Evolutionary conservation across 2,113 vertebrate genomes (phyloP).

Genomic region (Mastomys coucha): DNA sequence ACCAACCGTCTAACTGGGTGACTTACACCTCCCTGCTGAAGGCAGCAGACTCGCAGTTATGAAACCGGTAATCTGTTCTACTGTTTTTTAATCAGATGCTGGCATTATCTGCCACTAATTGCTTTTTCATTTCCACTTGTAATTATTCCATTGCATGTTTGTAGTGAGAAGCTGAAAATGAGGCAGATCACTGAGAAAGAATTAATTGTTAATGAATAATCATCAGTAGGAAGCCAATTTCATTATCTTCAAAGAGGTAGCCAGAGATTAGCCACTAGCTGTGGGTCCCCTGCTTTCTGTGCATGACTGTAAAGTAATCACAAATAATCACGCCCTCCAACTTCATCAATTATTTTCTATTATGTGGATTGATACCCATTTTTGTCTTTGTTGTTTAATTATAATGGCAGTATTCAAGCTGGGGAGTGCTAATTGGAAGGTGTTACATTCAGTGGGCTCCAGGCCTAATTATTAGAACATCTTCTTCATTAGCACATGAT

Average conservation of each 20-base stretch:
- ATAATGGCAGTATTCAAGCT: constrained; percentile 89
- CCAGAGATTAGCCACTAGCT: constrained; percentile 89
- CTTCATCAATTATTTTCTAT: constrained; percentile 93
- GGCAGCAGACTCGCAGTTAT: constrained; percentile 81
- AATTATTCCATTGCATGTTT: constrained; percentile 92
- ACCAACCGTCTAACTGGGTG: constrained; percentile 68
- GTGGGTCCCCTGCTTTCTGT: constrained; percentile 86
- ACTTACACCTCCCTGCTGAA: constrained; percentile 84
- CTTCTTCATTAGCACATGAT: constrained; percentile 89
- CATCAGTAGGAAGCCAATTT: constrained; percentile 93
- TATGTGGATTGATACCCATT: constrained; percentile 89
- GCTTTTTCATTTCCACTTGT: constrained; percentile 91
- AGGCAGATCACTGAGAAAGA: constrained; percentile 91
- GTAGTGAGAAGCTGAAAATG: constrained; percentile 91
- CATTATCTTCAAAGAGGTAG: constrained; percentile 94
- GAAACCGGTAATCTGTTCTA: constrained; percentile 87
- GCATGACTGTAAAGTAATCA: constrained; percentile 91
- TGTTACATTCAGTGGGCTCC: constrained; percentile 88
- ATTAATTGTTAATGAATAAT: constrained; percentile 94
- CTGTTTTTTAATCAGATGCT: constrained; percentile 91
- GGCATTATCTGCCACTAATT: constrained; percentile 91
- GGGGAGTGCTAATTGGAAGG: constrained; percentile 92
- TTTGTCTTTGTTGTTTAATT: constrained; percentile 90
- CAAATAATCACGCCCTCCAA: constrained; percentile 91
- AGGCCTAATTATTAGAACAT: constrained; percentile 89